phyloP scores from a whole-genome alignment of 2,113 vertebrate species.

The Spea bombifrons region DNA sequence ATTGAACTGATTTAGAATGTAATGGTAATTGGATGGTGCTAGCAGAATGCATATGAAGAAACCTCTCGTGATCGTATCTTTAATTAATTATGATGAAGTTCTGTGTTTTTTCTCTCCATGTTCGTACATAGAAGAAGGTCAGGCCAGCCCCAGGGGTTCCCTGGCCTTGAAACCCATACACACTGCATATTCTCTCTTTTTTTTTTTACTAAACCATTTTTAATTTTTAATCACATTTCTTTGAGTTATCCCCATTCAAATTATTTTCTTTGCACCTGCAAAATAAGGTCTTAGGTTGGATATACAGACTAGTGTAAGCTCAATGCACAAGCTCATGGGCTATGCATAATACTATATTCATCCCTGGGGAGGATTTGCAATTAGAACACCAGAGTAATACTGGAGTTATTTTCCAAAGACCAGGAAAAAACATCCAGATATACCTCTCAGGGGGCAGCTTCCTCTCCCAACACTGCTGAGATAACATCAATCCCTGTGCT shows the following conservation, averaged over 20 bases:
- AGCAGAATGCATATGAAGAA: constrained; percentile 22
- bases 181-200: neutral
- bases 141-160: constrained; percentile 31
- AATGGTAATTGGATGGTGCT: constrained; percentile 21
- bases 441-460: constrained; percentile 10
- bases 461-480: constrained; percentile 7
- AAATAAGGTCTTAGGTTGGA: neutral
- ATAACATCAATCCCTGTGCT: constrained; percentile 12
- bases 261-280: neutral
- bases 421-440: constrained; percentile 14
- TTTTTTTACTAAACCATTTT: constrained; percentile 10
- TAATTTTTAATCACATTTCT: constrained; percentile 17
- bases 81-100: constrained; percentile 41
- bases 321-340: neutral
- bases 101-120: constrained; percentile 19
- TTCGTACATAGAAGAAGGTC: constrained; percentile 36
- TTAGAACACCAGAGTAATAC: neutral
- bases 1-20: constrained; percentile 23
- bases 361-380: neutral
- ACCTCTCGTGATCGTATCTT: constrained; percentile 35
- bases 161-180: constrained; percentile 28
- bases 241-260: neutral
- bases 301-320: neutral
- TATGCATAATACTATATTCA: neutral
- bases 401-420: neutral